phyloP scores from a whole-genome alignment of 2,888 invertebrate genomes.

The Pseudanteris insignis region DNA sequence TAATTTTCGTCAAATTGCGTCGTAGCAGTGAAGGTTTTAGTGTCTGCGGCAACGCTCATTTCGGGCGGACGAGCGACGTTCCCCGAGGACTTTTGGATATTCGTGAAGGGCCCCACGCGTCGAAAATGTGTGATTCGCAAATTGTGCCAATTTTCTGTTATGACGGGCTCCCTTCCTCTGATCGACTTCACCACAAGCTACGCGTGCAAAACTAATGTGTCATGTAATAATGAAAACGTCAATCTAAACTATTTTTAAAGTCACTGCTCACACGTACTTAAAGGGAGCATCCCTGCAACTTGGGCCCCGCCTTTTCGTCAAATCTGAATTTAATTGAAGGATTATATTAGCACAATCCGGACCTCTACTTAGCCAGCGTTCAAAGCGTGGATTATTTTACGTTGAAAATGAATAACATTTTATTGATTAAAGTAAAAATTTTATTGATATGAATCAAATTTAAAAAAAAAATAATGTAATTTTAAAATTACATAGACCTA shows the following conservation, averaged over 20 bases:
- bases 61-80: constrained; percentile 39
- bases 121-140: constrained; percentile 53
- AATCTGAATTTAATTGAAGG: constrained; percentile 28
- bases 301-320: constrained; percentile 13
- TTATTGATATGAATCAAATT: too few species aligned
- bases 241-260: constrained; percentile 42
- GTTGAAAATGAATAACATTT: too few species aligned
- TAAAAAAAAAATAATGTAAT: too few species aligned
- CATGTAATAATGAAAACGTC: constrained; percentile 42
- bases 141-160: constrained; percentile 57
- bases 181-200: constrained; percentile 42
- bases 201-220: constrained; percentile 42
- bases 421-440: too few species aligned
- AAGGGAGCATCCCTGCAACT: constrained; percentile 26
- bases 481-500: too few species aligned
- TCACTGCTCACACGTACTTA: constrained; percentile 22
- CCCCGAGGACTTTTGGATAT: constrained; percentile 43
- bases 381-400: too few species aligned
- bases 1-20: constrained; percentile 60
- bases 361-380: too few species aligned
- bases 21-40: constrained; percentile 43
- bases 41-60: constrained; percentile 45
- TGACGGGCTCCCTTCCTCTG: constrained; percentile 46
- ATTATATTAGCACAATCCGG: neutral
- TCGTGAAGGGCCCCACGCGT: constrained; percentile 47